phyloP scores from a whole-genome alignment of 2,113 vertebrate genomes.

The Danionella cerebrum region DNA sequence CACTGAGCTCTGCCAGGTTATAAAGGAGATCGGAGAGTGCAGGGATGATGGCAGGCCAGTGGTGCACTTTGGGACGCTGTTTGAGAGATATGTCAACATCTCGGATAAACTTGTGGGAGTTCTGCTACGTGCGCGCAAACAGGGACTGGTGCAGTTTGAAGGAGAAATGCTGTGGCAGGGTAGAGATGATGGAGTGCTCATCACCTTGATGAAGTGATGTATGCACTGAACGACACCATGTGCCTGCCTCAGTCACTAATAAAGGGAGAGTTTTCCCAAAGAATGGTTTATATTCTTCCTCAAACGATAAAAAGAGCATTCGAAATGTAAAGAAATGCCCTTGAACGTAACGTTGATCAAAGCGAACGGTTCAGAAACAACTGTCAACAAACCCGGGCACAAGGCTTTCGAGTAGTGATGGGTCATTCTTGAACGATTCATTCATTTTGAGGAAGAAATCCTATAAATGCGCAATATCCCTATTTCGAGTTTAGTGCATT shows the following conservation, averaged over 20 bases:
- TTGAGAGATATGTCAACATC: conserved; percentile 79
- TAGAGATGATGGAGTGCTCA: conserved; percentile 72
- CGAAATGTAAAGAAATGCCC: too few relatives aligned
- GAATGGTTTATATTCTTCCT: too few relatives aligned
- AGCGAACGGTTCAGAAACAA: too few relatives aligned
- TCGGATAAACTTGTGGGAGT: conserved; percentile 86
- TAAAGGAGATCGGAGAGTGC: conserved; percentile 62
- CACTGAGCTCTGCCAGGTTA: conserved; percentile 70
- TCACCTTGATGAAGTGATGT: conserved; percentile 67
- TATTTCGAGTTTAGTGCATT: too few relatives aligned
- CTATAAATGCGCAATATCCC: too few relatives aligned
- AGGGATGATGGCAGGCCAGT: conserved; percentile 45
- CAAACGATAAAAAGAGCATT: too few relatives aligned
- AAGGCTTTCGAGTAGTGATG: too few relatives aligned
- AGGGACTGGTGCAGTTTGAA: conserved; percentile 75
- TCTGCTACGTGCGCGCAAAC: conserved; percentile 77
- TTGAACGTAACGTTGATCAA: too few relatives aligned
- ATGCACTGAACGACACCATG: background rate
- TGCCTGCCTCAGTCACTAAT: background rate
- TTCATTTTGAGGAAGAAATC: too few relatives aligned
- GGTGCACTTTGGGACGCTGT: conserved; percentile 74
- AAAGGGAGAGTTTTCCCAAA: background rate
- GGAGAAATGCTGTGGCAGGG: conserved; percentile 94
- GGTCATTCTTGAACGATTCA: too few relatives aligned
- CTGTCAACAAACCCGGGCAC: too few relatives aligned